These are phyloP conservation scores for Drosophila quinaria DNA, from an alignment of 2,888 invertebrate species.

Conservation along the genomic window DNA sequence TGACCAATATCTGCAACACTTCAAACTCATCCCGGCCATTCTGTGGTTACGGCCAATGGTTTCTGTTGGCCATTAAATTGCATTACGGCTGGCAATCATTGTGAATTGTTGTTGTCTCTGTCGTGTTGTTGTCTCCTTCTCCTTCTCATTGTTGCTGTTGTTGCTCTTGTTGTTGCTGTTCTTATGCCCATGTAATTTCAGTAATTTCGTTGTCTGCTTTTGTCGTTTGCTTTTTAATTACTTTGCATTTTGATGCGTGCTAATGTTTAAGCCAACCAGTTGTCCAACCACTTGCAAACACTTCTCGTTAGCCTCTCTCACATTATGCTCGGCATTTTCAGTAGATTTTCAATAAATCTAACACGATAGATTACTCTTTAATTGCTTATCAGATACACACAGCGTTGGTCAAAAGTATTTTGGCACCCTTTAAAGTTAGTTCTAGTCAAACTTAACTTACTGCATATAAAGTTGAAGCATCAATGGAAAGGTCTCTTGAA, in stretches of 20 bases:
- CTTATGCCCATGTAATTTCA: constrained; percentile 53
- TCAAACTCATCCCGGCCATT: constrained; percentile 66
- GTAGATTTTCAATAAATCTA: background rate
- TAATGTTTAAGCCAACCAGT: constrained; percentile 42
- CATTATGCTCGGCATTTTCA: background rate
- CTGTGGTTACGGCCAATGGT: constrained; percentile 61
- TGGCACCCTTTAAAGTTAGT: too few species aligned
- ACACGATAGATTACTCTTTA: too few species aligned
- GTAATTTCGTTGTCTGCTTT: constrained; percentile 53
- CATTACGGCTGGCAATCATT: constrained; percentile 67
- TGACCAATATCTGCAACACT: constrained; percentile 80
- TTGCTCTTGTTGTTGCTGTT: constrained; percentile 24
- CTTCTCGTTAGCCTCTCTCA: background rate
- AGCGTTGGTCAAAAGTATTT: too few species aligned
- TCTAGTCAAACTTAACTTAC: too few species aligned
- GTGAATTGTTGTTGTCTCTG: constrained; percentile 30
- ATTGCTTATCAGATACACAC: background rate
- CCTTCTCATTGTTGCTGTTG: constrained; percentile 10
- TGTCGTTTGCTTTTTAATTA: constrained; percentile 57
- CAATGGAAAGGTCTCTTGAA: too few species aligned
- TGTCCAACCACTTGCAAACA: constrained; percentile 25
- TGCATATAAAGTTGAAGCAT: too few species aligned
- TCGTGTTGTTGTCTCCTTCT: constrained; percentile 14
- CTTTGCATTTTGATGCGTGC: constrained; percentile 57
- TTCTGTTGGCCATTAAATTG: constrained; percentile 72